These are phyloP conservation scores for Halcyon malimbica DNA, from an alignment of 2,113 vertebrate genomes.

Conservation along the genomic window DNA sequence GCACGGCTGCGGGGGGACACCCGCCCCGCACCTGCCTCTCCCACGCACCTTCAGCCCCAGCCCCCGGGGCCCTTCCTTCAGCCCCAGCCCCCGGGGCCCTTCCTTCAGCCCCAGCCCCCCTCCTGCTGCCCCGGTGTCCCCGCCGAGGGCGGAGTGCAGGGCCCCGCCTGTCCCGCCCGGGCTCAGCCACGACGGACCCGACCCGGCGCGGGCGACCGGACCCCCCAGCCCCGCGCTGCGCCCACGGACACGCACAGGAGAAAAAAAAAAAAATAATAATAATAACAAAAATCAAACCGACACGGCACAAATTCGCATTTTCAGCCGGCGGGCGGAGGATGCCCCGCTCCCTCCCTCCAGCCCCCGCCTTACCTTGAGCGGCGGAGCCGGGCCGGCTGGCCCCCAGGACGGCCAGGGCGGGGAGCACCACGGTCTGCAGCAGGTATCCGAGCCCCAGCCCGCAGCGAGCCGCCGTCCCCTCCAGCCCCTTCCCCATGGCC, in stretches of 20 bases:
- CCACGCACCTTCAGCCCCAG: not conserved
- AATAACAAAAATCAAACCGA: not conserved
- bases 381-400: constrained; percentile 79
- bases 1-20: not conserved
- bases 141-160: not conserved
- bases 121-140: not conserved
- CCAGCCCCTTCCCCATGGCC: constrained; percentile 85
- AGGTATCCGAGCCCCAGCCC: constrained; percentile 82
- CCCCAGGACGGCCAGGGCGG: constrained; percentile 84
- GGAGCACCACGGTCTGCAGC: constrained; percentile 82
- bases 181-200: not conserved
- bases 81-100: not conserved
- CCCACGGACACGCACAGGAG: too few relatives aligned
- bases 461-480: constrained; percentile 80
- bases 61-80: not conserved
- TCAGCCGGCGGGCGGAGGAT: not conserved
- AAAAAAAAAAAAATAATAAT: too few relatives aligned
- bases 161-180: not conserved
- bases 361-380: constrained; percentile 84
- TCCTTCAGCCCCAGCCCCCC: not conserved
- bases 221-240: not conserved
- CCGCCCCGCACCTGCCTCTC: constrained; percentile 4
- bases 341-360: not conserved
- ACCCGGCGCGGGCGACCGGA: not conserved
- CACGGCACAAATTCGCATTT: not conserved